phyloP scores from a whole-genome alignment of 1,140 invertebrate species.

The Musca domestica region DNA sequence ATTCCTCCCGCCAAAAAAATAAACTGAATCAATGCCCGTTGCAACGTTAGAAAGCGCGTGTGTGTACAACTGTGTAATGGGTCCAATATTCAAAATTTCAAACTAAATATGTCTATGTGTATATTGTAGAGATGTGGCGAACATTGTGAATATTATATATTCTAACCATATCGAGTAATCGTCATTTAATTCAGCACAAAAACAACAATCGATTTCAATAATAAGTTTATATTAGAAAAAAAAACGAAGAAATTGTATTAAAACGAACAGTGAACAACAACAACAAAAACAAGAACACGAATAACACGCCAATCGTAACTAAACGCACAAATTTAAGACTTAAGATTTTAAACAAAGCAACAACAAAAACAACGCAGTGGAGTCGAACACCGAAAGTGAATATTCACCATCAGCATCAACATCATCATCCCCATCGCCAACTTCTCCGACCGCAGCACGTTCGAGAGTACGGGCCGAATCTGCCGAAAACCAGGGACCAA shows the following conservation, averaged over 20 bases:
- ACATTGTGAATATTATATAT: too few relatives aligned
- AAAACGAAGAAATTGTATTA: neutral
- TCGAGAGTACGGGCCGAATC: too few relatives aligned
- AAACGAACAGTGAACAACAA: conserved; percentile 1
- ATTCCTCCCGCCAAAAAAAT: too few relatives aligned
- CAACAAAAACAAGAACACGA: neutral
- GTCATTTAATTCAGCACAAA: neutral
- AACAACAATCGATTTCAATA: neutral
- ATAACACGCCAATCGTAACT: neutral
- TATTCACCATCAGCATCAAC: neutral
- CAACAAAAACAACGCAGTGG: neutral
- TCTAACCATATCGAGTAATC: conserved; percentile 2
- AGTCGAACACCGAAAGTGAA: conserved; percentile 8
- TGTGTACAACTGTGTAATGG: too few relatives aligned
- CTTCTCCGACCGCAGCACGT: neutral
- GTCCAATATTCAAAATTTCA: too few relatives aligned
- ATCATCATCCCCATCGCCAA: neutral
- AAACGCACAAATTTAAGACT: conserved; percentile 21
- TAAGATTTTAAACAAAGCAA: conserved; percentile 11
- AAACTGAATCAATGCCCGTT: too few relatives aligned
- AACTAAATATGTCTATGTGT: too few relatives aligned
- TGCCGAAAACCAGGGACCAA: neutral
- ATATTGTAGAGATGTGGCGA: too few relatives aligned
- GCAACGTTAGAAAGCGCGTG: too few relatives aligned
- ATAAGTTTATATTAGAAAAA: neutral